Base-by-base conservation (phyloP, 2,888 invertebrate genomes). In the Leucophenga montana region DNA sequence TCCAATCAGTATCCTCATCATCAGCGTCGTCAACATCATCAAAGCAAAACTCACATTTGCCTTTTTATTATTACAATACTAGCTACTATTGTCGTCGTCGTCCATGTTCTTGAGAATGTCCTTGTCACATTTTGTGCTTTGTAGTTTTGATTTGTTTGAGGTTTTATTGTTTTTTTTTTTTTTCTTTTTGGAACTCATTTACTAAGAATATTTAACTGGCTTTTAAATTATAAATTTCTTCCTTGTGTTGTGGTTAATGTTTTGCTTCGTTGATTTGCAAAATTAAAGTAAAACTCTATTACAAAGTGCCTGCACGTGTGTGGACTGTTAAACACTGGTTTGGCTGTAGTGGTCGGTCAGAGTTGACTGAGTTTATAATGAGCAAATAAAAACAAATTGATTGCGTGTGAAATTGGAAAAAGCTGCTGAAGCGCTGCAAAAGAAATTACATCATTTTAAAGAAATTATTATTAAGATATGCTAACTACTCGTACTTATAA, bases 251-350 rank as follows among this genome's bases (percentile, higher is more conserved):
- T 20, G 76, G 70, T 77, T 79, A 80, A 84, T 84, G 77, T 84
- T 84, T 82, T 78, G 84, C 84, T 82, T 73, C 75, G 80, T 76
- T 81, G 84, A 75, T 73, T 80, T 76, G 73, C 75, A 76, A 81
- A 77, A 82, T 82, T 75, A 82, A 76, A 76, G 75, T 72, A n/a
- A 48, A 64, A 77, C 81, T 78, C 44, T 54, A 67, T 67, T 66
- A 22, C 53, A 61, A 68, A 70, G 71, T 44, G 44, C 20, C 20
- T 13, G 13, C 13, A 75, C 66, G 75, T 76, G 76, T 61, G 18
- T n/a, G 62, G 74, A 73, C 67, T 76, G 69, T 59, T 61, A 73
- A 54, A 16, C 18, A 8, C 16, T 50, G 50, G 16, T 18, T 16
- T 50, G 8, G 9, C 16, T 50, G 50, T 50, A 3, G 6, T 50